Conservation (phyloP, 1,140 invertebrate species). For the Bombus terrestris region DNA sequence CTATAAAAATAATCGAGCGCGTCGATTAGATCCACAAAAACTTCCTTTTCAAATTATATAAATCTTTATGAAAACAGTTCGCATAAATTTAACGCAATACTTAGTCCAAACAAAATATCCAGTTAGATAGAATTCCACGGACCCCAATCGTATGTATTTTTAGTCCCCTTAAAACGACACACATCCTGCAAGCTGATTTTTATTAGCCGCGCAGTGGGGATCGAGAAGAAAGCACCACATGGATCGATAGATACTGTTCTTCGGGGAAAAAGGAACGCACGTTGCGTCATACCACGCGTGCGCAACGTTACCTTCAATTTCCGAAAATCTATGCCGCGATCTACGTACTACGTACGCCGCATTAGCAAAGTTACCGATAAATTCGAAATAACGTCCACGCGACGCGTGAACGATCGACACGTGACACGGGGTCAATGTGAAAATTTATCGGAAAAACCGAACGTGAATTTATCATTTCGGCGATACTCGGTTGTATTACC, state of each 20-base stretch:
- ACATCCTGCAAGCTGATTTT: slow-evolving; percentile 27
- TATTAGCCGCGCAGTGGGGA: slow-evolving; percentile 17
- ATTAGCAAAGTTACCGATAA: background rate
- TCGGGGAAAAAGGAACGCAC: background rate
- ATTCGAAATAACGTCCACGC: background rate
- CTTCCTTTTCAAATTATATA: background rate
- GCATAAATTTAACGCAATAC: background rate
- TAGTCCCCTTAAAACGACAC: slow-evolving; percentile 16
- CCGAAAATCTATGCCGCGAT: background rate
- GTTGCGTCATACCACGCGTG: slow-evolving; percentile 39
- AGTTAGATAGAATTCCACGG: background rate
- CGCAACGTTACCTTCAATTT: slow-evolving; percentile 5
- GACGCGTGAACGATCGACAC: slow-evolving; percentile 16
- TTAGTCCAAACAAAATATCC: background rate
- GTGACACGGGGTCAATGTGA: background rate
- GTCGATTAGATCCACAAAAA: background rate
- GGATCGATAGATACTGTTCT: slow-evolving; percentile 31
- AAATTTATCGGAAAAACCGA: background rate
- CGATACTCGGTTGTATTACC: slow-evolving; percentile 6
- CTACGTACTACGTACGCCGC: background rate
- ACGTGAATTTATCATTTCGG: slow-evolving; percentile 6
- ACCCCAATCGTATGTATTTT: slow-evolving; percentile 25
- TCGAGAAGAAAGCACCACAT: slow-evolving; percentile 31
- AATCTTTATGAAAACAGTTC: background rate
- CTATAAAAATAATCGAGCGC: background rate